phyloP scores from a whole-genome alignment of 1,140 invertebrate genomes.

The Ceratina japonica region DNA sequence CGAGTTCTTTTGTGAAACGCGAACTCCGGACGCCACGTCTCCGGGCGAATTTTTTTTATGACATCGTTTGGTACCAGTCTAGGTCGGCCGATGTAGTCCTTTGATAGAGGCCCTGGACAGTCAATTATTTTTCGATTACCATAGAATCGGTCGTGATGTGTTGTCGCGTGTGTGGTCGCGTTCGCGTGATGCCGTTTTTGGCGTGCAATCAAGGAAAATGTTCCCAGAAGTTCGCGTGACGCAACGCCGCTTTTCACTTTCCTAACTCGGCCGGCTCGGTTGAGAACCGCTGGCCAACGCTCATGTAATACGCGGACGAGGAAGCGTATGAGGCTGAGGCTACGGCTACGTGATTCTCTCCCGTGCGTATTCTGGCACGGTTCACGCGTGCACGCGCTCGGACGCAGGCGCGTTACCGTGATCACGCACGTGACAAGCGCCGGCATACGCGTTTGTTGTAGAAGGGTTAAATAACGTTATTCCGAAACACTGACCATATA shows the following conservation, averaged over 20 bases:
- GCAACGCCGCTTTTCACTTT: slow-evolving; percentile 37
- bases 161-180: neutral
- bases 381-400: neutral
- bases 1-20: neutral
- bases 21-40: neutral
- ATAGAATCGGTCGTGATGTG: too few species aligned
- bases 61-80: too few species aligned
- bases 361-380: neutral
- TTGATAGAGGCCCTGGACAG: too few species aligned
- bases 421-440: neutral
- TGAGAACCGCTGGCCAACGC: neutral
- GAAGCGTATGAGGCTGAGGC: neutral
- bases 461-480: too few species aligned
- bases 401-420: too few species aligned
- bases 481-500: too few species aligned
- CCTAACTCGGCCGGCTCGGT: neutral
- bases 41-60: too few species aligned
- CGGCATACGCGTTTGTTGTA: neutral
- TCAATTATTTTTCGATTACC: too few species aligned
- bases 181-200: too few species aligned
- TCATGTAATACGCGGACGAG: slow-evolving; percentile 28
- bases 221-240: neutral
- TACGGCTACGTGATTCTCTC: slow-evolving; percentile 5
- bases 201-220: too few species aligned
- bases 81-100: too few species aligned